Evolutionary conservation across 2,888 invertebrate genomes (phyloP).

Genomic region (Nesidiocoris tenuis): DNA sequence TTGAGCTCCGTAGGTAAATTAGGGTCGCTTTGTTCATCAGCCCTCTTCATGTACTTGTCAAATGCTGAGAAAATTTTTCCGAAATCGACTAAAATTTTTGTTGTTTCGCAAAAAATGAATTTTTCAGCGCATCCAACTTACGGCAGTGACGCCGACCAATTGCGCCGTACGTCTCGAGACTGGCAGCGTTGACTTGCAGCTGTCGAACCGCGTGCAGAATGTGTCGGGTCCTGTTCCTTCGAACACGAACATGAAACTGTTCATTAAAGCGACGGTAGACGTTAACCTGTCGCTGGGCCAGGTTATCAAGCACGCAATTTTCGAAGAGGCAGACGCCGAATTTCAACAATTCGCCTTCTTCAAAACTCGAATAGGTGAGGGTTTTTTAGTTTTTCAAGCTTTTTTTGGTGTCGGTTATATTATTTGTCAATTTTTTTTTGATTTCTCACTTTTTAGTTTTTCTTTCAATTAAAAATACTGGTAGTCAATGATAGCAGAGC

Average conservation of each 20-base stretch:
- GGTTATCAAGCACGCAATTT: slow-evolving; percentile 86
- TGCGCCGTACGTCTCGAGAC: slow-evolving; percentile 96
- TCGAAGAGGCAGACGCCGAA: slow-evolving; percentile 96
- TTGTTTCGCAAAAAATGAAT: too few species aligned
- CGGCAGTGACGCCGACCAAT: slow-evolving; percentile 96
- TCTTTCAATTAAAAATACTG: too few species aligned
- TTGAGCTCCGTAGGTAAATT: too few species aligned
- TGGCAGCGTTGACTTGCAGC: slow-evolving; percentile 86
- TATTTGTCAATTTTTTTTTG: too few species aligned
- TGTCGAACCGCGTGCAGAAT: slow-evolving; percentile 92
- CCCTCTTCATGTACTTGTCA: too few species aligned
- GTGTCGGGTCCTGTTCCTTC: slow-evolving; percentile 64
- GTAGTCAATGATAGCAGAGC: too few species aligned
- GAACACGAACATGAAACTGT: slow-evolving; percentile 67
- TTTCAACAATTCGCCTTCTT: slow-evolving; percentile 98
- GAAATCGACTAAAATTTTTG: too few species aligned
- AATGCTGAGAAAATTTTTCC: too few species aligned
- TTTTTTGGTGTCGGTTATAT: too few species aligned
- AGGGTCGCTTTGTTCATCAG: too few species aligned
- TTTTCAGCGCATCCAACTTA: slow-evolving; percentile 83
- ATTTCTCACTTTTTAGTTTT: too few species aligned
- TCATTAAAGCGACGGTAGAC: slow-evolving; percentile 84
- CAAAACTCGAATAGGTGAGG: slow-evolving; percentile 84
- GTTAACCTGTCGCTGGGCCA: slow-evolving; percentile 95
- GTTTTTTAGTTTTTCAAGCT: too few species aligned